Evolutionary conservation across 1,140 invertebrate species (phyloP), one percentile per base, ranked within the genome.

Genomic region (Ips nitidus): DNA sequence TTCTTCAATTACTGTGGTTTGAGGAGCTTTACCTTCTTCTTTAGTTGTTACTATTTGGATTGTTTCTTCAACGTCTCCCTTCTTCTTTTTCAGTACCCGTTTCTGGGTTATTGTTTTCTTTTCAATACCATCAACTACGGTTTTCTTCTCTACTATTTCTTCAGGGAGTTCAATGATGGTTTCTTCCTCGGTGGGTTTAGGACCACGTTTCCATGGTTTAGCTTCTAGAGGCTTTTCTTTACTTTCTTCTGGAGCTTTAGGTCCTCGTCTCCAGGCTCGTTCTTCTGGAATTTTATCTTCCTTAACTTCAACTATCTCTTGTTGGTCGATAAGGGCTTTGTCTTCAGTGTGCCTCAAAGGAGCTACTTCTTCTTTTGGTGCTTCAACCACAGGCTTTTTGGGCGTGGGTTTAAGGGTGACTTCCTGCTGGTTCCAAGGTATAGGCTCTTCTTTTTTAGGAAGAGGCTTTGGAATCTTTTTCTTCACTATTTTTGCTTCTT

Each of bases 351-450:
- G 40, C 7, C 42, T 8, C 42, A 59, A 5, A 2, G 57, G 57
- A 4, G 38, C 4, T 71, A 77, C 72, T 52, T 79, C 79, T n/a
- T 75, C 71, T 6, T 79, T 75, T 74, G 83, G 83, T 1, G 83
- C 80, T 37, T 83, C 84, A 74, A 87, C 59, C 2, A 45, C 22
- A 8, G 22, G 43, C 41, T 61, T 43, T 40, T 52, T 52, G 1
- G 45, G 61, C 2, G 61, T 63, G 69, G 78, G 80, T 69, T 83
- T 84, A 2, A 84, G 55, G n/a, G 70, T 74, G 41, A 83, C 76
- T 73, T 77, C 78, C 73, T 84, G 78, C 56, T 82, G 74, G n/a
- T 77, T 82, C 82, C 83, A 84, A 6, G 82, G 81, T 40, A 73
- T 41, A 62, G 66, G 66, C 69, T 73, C 71, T 62, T 72, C 69